Evolutionary conservation across 2,888 invertebrate species (phyloP), one percentile per base, ranked within the genome.

Genomic region (Cataglyphis livida): DNA sequence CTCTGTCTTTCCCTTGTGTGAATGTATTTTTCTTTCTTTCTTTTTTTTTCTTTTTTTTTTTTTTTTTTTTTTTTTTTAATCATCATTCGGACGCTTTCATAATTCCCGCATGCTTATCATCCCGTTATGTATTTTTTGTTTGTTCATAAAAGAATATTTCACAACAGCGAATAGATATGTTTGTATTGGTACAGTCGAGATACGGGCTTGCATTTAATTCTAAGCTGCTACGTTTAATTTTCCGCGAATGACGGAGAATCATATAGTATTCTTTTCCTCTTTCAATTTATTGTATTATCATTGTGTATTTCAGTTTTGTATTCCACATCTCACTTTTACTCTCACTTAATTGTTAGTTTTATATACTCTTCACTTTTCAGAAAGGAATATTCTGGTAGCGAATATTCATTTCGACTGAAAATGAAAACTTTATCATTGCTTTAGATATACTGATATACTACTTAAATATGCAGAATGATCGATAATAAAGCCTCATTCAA

Each of bases 361-460:
- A 41, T 41, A 10, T 41, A 41, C 12, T 44, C 0, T 44, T 15
- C 44, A 44, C 44, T 15, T 44, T 44, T 44, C 15, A 44, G 15
- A 7, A 51, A 51, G n/a, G 7, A 51, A 51, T 51, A 51, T n/a
- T 51, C 18, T 51, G 51, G 15, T n/a, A 44, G 44, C 25, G 15
- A 59, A 78, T 70, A 78, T 35, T 70, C 78, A 21, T 70, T 21
- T 21, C 59, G 28, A 35, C 44, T 59, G 25, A 25, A 25, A 25
- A 66, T 70, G 59, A 70, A 70, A 59, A 70, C 59, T 78, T 78
- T 78, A 70, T 76, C 66, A 15, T 7, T 12, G 12, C 28, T 41
- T 12, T 41, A 28, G 9, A 3, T 61, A n/a, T 35, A 38, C 18
- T 12, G 9, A 1, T 61, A n/a, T 35, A 38, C 9, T 12, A 28